These are phyloP conservation scores for Synanthedon myopaeformis DNA, from an alignment of 2,888 invertebrate genomes.

Conservation along the genomic window DNA sequence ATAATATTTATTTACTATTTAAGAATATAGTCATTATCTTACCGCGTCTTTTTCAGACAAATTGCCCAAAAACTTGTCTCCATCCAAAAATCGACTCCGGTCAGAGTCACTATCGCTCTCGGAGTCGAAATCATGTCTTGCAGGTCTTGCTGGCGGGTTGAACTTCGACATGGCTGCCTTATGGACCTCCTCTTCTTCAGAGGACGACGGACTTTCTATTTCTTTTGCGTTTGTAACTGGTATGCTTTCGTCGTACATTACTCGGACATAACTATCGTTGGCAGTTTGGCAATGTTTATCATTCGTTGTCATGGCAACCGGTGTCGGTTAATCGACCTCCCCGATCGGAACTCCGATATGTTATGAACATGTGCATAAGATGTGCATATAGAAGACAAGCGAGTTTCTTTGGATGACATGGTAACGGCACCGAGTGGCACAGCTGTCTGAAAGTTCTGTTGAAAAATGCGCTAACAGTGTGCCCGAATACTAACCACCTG, in stretches of 20 bases:
- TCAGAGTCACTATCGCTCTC: constrained; percentile 53
- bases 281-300: constrained; percentile 63
- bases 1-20: too few species aligned
- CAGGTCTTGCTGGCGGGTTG: constrained; percentile 52
- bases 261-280: constrained; percentile 22
- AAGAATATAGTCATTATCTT: neutral
- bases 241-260: constrained; percentile 72
- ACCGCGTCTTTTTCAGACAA: constrained; percentile 8
- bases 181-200: constrained; percentile 39
- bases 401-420: constrained; percentile 7
- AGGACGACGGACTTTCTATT: constrained; percentile 60
- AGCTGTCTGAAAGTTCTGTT: constrained; percentile 1
- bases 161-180: constrained; percentile 55
- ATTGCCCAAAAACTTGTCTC: constrained; percentile 40
- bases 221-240: constrained; percentile 69
- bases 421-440: constrained; percentile 20
- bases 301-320: constrained; percentile 49
- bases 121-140: constrained; percentile 56
- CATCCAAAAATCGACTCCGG: constrained; percentile 41
- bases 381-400: neutral
- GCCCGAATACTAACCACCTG: neutral
- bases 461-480: neutral
- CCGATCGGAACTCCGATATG: constrained; percentile 15
- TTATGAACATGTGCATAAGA: neutral
- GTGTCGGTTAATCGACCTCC: constrained; percentile 16